Evolutionary conservation across 2,888 invertebrate species (phyloP), one percentile per base, ranked within the genome.

Genomic region (Heliconius ismenius): DNA sequence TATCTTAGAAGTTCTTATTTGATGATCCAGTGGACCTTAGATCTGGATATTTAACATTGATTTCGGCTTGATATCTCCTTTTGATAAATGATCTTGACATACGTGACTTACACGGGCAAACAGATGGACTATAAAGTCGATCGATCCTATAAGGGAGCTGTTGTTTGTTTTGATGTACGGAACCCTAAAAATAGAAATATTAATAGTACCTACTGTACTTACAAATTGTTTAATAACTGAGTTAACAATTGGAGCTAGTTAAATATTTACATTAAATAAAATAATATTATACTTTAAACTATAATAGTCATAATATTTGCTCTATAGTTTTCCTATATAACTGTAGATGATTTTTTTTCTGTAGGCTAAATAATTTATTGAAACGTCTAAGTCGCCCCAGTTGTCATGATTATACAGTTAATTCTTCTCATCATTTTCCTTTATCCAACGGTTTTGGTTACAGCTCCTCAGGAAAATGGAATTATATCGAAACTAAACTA

Each of bases 361-460:
- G 2, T 67, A 39, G 13, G 4, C 54, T 32, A 54, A 54, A 6
- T 28, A 54, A 3, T 6, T 54, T 1, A 49, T 54, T 49, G 3
- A 43, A 26, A 68, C 18, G 43, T 26, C 6, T 43, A 43, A 15
- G 28, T 21, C 54, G 18, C 21, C 7, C 24, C 15, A 67, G 36
- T 21, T 4, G 28, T 26, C 9, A 73, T 79, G 79, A 64, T 60
- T 68, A 28, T 63, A 21, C 54, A 63, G 18, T 18, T 15, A 58
- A 15, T 75, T 15, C 1, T 73, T 3, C 0, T 77, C 13, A 24
- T 64, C 26, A 73, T 76, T 26, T 54, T 64, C 64, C 28, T 63
- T 15, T 69, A 18, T 68, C 82, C 82, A 81, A 83, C 79, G 76
- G 80, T 79, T 21, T 21, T 49, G 80, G 76, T 43, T 24, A 32